Evolutionary conservation across 2,113 vertebrate genomes (phyloP).

Genomic region (Fukomys damarensis): DNA sequence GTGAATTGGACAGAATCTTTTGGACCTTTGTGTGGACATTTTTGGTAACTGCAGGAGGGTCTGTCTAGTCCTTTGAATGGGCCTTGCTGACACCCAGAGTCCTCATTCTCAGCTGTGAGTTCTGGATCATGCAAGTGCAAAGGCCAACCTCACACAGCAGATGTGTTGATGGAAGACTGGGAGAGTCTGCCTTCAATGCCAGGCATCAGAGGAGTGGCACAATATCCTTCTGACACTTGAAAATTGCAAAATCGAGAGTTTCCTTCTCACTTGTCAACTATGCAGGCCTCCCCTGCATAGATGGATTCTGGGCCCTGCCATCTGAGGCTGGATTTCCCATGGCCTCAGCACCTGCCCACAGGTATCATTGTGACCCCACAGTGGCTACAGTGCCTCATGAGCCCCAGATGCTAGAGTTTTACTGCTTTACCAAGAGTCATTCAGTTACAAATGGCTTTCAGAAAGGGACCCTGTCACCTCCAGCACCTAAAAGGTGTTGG

Average conservation of each 20-base stretch:
- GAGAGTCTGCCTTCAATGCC: not conserved
- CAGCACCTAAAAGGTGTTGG: not conserved
- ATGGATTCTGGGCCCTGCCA: not conserved
- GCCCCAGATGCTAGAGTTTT: not conserved
- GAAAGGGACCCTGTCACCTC: not conserved
- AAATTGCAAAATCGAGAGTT: constrained; percentile 70
- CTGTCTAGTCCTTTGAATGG: not conserved
- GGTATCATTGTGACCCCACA: fast-evolving
- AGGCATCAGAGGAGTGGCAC: not conserved
- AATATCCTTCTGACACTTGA: constrained; percentile 70
- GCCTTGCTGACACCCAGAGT: not conserved
- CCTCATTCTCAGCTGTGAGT: constrained; percentile 51
- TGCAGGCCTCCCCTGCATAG: not conserved
- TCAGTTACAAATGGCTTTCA: not conserved
- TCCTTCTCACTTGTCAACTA: constrained; percentile 65
- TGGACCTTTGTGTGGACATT: fast-evolving
- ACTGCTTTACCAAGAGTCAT: not conserved
- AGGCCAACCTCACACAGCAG: constrained; percentile 6
- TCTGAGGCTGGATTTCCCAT: not conserved
- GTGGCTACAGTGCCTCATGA: not conserved
- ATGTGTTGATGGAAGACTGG: constrained; percentile 68
- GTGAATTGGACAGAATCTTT: not conserved
- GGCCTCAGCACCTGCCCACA: not conserved
- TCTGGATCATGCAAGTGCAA: not conserved
- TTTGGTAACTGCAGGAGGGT: not conserved